These are phyloP conservation scores for Xanthorhoe designata DNA, from an alignment of 2,888 invertebrate genomes.

Conservation along the genomic window DNA sequence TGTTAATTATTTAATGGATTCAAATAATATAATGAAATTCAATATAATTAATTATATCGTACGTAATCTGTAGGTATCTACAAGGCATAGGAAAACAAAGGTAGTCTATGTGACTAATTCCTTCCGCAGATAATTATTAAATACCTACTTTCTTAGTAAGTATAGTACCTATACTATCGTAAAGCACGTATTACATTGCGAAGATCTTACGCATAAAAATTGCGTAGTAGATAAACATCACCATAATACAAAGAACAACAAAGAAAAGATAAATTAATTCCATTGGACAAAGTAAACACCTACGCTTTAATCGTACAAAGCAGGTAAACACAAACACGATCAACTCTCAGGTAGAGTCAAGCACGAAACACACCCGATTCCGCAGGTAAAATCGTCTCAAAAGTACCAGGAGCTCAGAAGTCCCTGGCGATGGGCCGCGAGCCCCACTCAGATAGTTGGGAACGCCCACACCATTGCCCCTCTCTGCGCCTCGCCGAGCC, in stretches of 20 bases:
- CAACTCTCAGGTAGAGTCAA: conserved; percentile 9
- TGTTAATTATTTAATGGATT: no score
- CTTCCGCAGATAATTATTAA: no score
- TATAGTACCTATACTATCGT: background rate
- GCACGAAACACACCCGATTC: conserved; percentile 32
- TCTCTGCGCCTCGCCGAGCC: conserved; percentile 45
- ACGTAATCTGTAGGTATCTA: no score
- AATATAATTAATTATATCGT: no score
- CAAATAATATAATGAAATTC: no score
- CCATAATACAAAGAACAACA: background rate
- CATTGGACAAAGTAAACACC: background rate
- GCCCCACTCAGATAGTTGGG: conserved; percentile 39
- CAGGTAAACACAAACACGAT: background rate
- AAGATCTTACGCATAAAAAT: background rate
- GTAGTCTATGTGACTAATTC: no score
- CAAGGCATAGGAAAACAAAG: no score
- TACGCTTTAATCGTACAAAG: background rate
- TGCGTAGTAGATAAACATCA: background rate
- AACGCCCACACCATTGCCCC: conserved; percentile 70
- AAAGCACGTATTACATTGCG: background rate
- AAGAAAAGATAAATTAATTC: background rate
- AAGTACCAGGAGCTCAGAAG: conserved; percentile 68
- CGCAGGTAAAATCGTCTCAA: conserved; percentile 65
- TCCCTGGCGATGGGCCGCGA: conserved; percentile 35
- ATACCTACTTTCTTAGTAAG: background rate